These are phyloP conservation scores for Miichthys miiuy DNA, from an alignment of 2,797 vertebrate genomes.

Conservation along the genomic window DNA sequence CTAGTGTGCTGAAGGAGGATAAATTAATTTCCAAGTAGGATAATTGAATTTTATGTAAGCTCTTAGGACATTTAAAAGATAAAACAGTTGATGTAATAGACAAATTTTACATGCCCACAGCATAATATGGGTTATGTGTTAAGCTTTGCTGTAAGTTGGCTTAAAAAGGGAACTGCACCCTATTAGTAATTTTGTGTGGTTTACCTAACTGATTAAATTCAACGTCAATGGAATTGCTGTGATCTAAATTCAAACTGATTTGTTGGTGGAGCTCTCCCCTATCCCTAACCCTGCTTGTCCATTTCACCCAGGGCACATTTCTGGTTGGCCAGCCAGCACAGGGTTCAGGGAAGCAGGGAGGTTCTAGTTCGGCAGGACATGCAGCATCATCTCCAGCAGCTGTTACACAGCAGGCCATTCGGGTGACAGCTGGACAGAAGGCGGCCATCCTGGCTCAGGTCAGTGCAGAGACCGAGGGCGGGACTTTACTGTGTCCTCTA, in stretches of 20 bases:
- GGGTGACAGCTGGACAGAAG: conserved; percentile 96
- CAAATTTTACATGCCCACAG: too few relatives aligned
- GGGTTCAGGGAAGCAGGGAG: conserved; percentile 91
- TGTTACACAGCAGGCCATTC: conserved; percentile 90
- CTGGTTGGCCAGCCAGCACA: conserved; percentile 96
- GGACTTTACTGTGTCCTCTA: not conserved
- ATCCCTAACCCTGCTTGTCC: not conserved
- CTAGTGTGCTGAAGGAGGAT: not conserved
- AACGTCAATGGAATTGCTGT: not conserved
- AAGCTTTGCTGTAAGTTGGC: not conserved
- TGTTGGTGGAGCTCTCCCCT: not conserved
- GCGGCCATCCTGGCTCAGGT: conserved; percentile 97
- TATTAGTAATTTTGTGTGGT: not conserved
- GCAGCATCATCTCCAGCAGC: conserved; percentile 86
- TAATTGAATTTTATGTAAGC: not conserved
- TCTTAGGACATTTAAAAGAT: not conserved
- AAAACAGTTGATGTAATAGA: not conserved
- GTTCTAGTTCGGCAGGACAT: conserved; percentile 85
- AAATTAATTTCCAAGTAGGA: not conserved
- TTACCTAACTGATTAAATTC: not conserved
- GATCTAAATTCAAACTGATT: not conserved
- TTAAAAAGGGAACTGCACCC: not conserved
- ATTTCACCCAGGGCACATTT: conserved; percentile 91
- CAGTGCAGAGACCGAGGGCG: conserved; percentile 42
- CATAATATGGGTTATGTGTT: not conserved